Evolutionary conservation across 2,113 vertebrate genomes (phyloP).

Genomic region (Chelonoidis abingdonii): DNA sequence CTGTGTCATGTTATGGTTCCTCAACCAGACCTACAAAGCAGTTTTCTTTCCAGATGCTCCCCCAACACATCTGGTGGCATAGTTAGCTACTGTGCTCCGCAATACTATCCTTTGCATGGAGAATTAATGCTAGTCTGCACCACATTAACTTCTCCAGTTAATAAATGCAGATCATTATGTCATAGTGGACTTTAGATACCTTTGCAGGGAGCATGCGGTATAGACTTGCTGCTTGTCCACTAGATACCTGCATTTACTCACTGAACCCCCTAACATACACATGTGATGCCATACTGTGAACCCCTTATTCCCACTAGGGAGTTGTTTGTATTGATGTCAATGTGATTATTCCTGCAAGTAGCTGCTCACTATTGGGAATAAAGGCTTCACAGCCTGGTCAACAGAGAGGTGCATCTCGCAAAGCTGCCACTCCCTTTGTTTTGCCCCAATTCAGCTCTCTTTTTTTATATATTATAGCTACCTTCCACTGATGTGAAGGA

Average conservation of each 20-base stretch:
- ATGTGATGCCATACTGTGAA: background rate
- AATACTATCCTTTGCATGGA: background rate
- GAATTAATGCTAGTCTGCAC: background rate
- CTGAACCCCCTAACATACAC: background rate
- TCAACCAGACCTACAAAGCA: background rate
- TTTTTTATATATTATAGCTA: background rate
- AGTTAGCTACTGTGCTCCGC: too few species aligned
- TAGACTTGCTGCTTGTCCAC: background rate
- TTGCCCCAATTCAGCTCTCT: background rate
- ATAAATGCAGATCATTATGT: background rate
- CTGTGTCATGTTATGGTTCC: background rate
- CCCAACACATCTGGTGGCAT: too few species aligned
- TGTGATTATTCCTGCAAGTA: background rate
- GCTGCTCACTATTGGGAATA: too few species aligned
- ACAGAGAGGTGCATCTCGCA: background rate
- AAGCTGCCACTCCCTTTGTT: background rate
- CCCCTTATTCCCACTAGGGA: accelerated
- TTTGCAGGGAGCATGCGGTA: accelerated
- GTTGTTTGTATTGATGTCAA: accelerated
- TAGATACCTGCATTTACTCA: background rate
- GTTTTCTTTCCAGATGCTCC: background rate
- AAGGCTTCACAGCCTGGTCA: background rate
- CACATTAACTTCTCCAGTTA: background rate
- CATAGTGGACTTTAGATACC: background rate
- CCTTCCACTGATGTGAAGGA: background rate